Conservation (phyloP, 2,888 invertebrate genomes). For the Pheosia gnoma region DNA sequence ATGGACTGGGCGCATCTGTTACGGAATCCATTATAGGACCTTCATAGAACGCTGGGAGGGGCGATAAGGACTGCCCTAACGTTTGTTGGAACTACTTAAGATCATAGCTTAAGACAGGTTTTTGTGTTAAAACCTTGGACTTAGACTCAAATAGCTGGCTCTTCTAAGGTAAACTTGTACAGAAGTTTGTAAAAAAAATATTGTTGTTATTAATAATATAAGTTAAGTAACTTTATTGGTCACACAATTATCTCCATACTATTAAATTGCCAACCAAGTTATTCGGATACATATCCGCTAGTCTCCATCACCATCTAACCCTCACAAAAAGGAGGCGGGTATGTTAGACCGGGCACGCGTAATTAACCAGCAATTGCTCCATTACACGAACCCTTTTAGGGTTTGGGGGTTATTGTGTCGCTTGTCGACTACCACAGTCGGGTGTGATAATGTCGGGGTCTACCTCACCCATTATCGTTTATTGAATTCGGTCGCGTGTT, state of each 20-base stretch:
- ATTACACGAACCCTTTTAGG: conserved; percentile 63
- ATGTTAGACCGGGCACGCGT: conserved; percentile 41
- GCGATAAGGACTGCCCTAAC: conserved; percentile 1
- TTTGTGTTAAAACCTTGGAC: background rate
- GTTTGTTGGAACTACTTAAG: background rate
- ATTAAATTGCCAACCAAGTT: background rate
- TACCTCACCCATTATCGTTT: conserved; percentile 29
- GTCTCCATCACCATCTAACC: conserved; percentile 17
- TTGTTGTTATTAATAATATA: too few species aligned
- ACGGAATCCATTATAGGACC: conserved; percentile 36
- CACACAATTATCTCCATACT: too few species aligned
- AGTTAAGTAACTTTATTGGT: too few species aligned
- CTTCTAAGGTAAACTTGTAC: background rate
- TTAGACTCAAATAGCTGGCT: background rate
- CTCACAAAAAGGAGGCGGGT: conserved; percentile 38
- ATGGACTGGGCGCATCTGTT: conserved; percentile 39
- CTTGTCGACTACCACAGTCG: conserved; percentile 60
- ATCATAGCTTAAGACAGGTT: background rate
- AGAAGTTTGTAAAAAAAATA: too few species aligned
- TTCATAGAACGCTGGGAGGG: background rate
- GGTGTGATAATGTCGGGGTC: conserved; percentile 43
- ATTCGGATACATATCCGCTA: background rate
- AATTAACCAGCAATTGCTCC: conserved; percentile 68
- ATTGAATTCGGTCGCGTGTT: conserved; percentile 30
- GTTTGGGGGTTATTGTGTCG: conserved; percentile 56